Conservation (phyloP, 2,888 invertebrate species). For the Hirtodrosophila alboralis region DNA sequence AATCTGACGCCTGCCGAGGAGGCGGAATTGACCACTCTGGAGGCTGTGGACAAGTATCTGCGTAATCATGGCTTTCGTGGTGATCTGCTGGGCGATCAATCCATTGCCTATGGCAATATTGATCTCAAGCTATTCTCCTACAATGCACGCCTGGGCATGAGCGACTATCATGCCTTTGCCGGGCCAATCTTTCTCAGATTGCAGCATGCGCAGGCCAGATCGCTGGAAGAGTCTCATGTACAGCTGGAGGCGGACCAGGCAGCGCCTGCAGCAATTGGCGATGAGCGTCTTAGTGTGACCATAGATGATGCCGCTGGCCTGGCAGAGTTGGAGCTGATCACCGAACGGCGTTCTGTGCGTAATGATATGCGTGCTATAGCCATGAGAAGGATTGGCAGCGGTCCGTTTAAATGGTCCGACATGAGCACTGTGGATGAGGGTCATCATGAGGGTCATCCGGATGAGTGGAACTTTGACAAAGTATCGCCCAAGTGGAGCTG, state of each 20-base stretch:
- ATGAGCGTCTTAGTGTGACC: conserved; percentile 77
- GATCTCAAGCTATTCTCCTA: conserved; percentile 84
- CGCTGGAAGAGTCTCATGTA: conserved; percentile 16
- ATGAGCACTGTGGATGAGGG: conserved; percentile 69
- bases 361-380: conserved; percentile 83
- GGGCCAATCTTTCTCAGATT: conserved; percentile 82
- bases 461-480: conserved; percentile 83
- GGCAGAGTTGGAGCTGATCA: conserved; percentile 81
- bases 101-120: conserved; percentile 84
- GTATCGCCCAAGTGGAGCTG: conserved; percentile 84
- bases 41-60: conserved; percentile 81
- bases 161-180: conserved; percentile 83
- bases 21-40: conserved; percentile 77
- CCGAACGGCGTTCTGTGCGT: conserved; percentile 81
- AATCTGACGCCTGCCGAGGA: conserved; percentile 68
- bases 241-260: conserved; percentile 23
- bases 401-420: conserved; percentile 83
- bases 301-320: conserved; percentile 80
- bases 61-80: conserved; percentile 83
- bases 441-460: conserved; percentile 83
- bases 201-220: conserved; percentile 62
- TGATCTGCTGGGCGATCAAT: conserved; percentile 82
- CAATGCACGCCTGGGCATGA: conserved; percentile 78
- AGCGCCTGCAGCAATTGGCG: conserved; percentile 66
- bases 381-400: conserved; percentile 69